Evolutionary conservation across 2,113 vertebrate genomes (phyloP), one percentile per base, ranked within the genome.

Genomic region (Neogale vison): DNA sequence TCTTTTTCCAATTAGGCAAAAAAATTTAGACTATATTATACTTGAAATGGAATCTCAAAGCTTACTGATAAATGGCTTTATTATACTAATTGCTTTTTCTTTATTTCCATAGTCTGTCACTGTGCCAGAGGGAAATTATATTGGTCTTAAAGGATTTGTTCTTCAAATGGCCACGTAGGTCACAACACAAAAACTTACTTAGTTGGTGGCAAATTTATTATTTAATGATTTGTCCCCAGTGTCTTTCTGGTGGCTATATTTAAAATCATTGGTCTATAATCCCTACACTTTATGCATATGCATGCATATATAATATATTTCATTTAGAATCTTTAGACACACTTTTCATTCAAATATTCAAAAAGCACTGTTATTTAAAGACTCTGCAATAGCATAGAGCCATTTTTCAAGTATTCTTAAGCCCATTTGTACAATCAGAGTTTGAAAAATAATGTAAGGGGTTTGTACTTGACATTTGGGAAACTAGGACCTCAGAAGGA

Each of bases 111-210:
- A 82, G 45, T 93, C 21, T 97, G 18, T 96, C 92, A 94, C 18
- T 97, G 52, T 97, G 82, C 36, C 65, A 88, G 74, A 80, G n/a
- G 65, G 42, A 97, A 95, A 95, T 97, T 97, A 63, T 96, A 93
- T 94, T 97, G 52, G 42, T 92, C 88, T 95, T 97, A 95, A 96
- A 96, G 90, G 65, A 93, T 97, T 97, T 93, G 71, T 96, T 94
- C 63, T 96, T 96, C 89, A 96, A 95, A 90, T 95, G 90, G 15
- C 36, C 61, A 83, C 52, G 45, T 88, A 96, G 89, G 80, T 95
- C 21, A 91, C 34, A 83, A 79, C 88, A 96, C 52, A 91, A 95
- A 93, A 96, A 69, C 57, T 96, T 81, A 88, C 90, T 93, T 94
- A 89, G 45, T 69, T 95, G 23, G 42, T 93, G 59, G 42, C 15